These are phyloP conservation scores for Puntigrus tetrazona DNA, from an alignment of 2,113 vertebrate genomes.

Conservation along the genomic window DNA sequence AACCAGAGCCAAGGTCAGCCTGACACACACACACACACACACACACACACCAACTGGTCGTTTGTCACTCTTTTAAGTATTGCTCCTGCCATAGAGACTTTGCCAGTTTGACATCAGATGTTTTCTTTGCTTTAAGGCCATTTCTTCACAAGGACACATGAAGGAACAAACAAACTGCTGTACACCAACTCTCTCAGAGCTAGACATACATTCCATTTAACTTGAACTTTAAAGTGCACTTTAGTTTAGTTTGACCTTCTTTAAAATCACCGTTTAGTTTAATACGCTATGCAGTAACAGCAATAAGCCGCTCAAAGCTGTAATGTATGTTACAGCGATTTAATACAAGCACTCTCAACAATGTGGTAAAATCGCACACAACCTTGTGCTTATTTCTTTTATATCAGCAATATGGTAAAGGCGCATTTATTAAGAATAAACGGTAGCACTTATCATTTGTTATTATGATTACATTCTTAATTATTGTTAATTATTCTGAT, in stretches of 20 bases:
- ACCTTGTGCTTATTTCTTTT: background rate
- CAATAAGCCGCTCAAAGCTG: background rate
- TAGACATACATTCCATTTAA: background rate
- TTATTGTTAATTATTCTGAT: background rate
- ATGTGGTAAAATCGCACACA: background rate
- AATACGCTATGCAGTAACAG: background rate
- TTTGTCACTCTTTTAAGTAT: slow-evolving; percentile 9
- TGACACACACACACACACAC: background rate
- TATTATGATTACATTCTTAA: background rate
- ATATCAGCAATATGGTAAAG: background rate
- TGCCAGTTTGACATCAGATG: slow-evolving; percentile 4
- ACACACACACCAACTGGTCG: too few species aligned
- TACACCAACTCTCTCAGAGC: background rate
- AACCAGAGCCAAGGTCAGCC: slow-evolving; percentile 25
- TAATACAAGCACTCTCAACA: background rate
- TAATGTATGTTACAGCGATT: background rate
- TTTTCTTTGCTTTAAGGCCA: slow-evolving; percentile 13
- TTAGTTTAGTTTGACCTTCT: background rate
- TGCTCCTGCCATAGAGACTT: background rate
- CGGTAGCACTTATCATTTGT: background rate
- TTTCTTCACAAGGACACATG: background rate
- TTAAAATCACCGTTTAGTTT: background rate
- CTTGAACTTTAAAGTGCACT: background rate
- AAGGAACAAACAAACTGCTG: background rate
- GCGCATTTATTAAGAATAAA: too few species aligned